These are phyloP conservation scores for Diabrotica balteata DNA, from an alignment of 2,888 invertebrate species.

Conservation along the genomic window DNA sequence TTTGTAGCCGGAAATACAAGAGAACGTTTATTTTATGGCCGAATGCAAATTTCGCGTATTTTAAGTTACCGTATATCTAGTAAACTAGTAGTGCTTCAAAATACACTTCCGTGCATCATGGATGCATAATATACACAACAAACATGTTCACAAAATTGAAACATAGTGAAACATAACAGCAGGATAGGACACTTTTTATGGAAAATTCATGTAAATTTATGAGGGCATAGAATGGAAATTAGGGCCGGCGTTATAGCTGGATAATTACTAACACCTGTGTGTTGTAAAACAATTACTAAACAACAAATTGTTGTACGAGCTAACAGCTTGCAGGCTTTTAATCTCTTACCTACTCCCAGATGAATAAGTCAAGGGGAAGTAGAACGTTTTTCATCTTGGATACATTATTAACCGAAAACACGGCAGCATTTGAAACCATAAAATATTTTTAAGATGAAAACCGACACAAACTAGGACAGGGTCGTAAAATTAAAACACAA, in stretches of 20 bases:
- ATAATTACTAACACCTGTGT: slow-evolving; percentile 33
- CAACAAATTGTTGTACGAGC: slow-evolving; percentile 34
- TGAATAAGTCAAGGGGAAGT: slow-evolving; percentile 19
- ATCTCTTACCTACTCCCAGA: slow-evolving; percentile 23
- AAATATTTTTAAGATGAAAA: too few relatives aligned
- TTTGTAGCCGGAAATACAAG: too few relatives aligned
- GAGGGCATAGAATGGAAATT: slow-evolving; percentile 29
- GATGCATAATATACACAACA: too few relatives aligned
- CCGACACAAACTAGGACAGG: too few relatives aligned
- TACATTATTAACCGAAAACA: slow-evolving; percentile 5
- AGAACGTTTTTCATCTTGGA: slow-evolving; percentile 18
- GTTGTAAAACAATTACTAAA: slow-evolving; percentile 34
- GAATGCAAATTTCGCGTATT: not conserved
- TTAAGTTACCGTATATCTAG: not conserved
- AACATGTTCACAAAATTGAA: too few relatives aligned
- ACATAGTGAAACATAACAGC: too few relatives aligned
- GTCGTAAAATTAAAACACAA: too few relatives aligned
- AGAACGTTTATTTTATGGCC: not conserved
- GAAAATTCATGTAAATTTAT: slow-evolving; percentile 32
- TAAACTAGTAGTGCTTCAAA: not conserved
- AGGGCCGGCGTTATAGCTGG: slow-evolving; percentile 32
- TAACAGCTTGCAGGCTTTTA: slow-evolving; percentile 30
- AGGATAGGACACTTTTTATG: slow-evolving; percentile 20
- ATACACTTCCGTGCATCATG: too few relatives aligned
- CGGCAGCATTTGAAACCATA: not conserved